Base-by-base conservation (phyloP, 92 coral and sea anemone genomes). In the Paragorgia papillata region DNA sequence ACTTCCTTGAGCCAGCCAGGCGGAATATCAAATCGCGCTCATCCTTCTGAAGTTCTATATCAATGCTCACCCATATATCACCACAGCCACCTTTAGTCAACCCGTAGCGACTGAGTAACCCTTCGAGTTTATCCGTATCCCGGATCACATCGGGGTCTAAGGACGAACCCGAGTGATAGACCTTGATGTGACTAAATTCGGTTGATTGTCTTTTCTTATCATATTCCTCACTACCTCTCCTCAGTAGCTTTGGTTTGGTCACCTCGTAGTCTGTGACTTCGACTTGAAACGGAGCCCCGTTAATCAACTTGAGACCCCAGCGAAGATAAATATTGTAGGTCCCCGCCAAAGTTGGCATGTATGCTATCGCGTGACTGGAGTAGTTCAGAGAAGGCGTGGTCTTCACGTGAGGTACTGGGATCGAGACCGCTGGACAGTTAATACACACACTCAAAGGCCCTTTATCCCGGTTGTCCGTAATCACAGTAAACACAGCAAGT, bases 391-490 rank as follows among this genome's bases (percentile, higher is more conserved):
- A 83, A 43, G 87, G 87, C 79, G 83, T 88, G 77, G 92, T 95
- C 55, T 86, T 95, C 48, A 95, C 99, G 76, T 95, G 90, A 24
- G 99, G 99, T 8, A 95, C 99, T 7, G 99, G 99, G 53, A 95
- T 91, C 40, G 99, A 95, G 27, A 95, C 97, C 79, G 99, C 99
- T 71, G 99, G 99, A 87, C 99, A 95, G 78, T 96, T 95, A 28
- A 95, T 95, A 58, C 99, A 95, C 50, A 95, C 99, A 62, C 99
- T 95, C 79, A 95, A 66, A 7, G 99, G 99, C 14, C 99, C 99
- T 81, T 81, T 91, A 9, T 90, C 88, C 28, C 82, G 68, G 87
- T 93, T 93, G 84, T 89, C 99, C 17, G 99, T 95, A 41, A 91
- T 65, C 22, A 95, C 97, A 7, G 90, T 82, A 51, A 95, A 95